Conservation (phyloP, 2,113 vertebrate genomes). For the Pycnonotus jocosus region DNA sequence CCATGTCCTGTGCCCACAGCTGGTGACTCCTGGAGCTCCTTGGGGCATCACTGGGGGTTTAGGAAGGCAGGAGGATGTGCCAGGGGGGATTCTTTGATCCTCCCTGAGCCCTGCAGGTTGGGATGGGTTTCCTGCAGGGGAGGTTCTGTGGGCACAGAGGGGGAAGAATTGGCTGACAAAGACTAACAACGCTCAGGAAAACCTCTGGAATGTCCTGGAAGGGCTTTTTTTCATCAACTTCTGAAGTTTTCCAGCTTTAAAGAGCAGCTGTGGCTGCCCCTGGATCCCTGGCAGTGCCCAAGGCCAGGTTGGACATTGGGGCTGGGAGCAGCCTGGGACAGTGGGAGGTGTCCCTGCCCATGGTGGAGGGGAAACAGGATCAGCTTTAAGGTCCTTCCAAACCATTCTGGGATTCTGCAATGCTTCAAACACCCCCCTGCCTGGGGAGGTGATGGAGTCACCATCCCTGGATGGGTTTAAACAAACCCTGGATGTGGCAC, state of each 20-base stretch:
- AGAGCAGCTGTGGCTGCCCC: neutral
- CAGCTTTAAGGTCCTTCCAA: neutral
- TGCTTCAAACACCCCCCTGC: neutral
- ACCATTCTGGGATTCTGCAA: neutral
- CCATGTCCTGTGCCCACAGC: rapidly evolving
- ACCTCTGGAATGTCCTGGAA: neutral
- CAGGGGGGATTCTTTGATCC: neutral
- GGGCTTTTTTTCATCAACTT: neutral
- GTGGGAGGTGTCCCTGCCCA: neutral
- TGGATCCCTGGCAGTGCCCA: neutral
- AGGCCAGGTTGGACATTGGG: neutral
- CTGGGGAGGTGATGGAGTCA: no score
- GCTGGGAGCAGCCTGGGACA: neutral
- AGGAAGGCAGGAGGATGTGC: no score
- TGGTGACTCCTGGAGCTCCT: neutral
- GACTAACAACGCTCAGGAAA: neutral
- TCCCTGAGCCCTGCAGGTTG: neutral
- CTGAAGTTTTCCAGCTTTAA: neutral
- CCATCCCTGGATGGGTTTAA: no score
- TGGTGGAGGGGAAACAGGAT: neutral
- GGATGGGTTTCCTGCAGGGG: neutral
- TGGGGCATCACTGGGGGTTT: rapidly evolving
- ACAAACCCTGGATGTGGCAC: no score
- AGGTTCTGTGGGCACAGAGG: neutral
- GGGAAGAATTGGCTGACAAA: neutral